These are phyloP conservation scores for Cynocephalus volans DNA, from an alignment of 2,113 vertebrate genomes.

Conservation along the genomic window DNA sequence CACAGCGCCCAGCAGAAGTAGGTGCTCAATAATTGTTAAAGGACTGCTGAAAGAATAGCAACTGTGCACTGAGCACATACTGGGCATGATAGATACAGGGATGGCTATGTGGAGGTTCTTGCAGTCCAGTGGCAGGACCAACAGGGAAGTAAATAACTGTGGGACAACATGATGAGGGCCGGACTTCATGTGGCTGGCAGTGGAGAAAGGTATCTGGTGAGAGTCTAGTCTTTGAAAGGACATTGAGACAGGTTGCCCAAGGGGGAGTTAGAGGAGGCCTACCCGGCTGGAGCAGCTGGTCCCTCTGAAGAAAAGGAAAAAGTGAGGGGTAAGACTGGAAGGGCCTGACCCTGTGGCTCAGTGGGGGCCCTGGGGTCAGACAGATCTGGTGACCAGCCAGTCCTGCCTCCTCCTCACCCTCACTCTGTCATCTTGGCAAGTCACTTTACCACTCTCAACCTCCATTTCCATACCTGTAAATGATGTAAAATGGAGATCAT, in stretches of 20 bases:
- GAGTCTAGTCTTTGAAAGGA: not conserved
- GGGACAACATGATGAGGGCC: no score
- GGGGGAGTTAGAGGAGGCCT: not conserved
- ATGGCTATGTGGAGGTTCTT: not conserved
- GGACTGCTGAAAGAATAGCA: not conserved
- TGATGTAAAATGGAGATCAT: not conserved
- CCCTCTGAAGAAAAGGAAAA: not conserved
- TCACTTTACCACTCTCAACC: not conserved
- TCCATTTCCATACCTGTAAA: not conserved
- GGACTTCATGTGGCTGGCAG: no score
- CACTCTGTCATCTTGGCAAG: not conserved
- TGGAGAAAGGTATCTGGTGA: not conserved
- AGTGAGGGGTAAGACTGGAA: not conserved
- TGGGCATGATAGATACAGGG: no score
- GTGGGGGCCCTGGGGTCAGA: not conserved
- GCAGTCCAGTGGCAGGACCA: not conserved
- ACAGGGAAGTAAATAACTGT: not conserved
- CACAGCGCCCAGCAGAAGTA: not conserved
- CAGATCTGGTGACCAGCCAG: not conserved
- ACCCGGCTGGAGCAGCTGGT: not conserved
- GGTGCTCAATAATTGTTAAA: not conserved
- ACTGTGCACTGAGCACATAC: not conserved
- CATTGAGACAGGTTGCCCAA: not conserved
- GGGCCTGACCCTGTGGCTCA: not conserved
- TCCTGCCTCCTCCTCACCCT: not conserved